These are phyloP conservation scores for Gymnocephalus cernua DNA, from an alignment of 2,113 vertebrate species.

Conservation along the genomic window DNA sequence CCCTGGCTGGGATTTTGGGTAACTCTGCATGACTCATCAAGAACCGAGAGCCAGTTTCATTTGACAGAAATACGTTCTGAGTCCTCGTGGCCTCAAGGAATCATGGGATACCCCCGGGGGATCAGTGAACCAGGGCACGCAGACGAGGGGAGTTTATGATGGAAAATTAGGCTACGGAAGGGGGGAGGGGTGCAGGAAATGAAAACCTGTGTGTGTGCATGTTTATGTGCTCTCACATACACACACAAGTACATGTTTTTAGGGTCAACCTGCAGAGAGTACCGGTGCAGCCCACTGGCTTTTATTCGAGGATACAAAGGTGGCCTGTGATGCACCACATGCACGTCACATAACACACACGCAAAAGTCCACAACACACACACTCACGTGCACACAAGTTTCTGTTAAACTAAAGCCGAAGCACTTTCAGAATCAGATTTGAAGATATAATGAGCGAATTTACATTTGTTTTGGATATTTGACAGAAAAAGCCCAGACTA, in stretches of 20 bases:
- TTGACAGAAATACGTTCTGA: neutral
- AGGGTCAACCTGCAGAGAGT: neutral
- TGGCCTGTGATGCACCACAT: too few species aligned
- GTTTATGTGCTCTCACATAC: neutral
- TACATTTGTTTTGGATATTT: neutral
- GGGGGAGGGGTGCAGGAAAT: neutral
- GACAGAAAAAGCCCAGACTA: neutral
- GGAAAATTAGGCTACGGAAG: conserved; percentile 28
- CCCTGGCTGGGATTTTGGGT: neutral
- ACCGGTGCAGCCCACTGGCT: neutral
- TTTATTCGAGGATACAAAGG: too few species aligned
- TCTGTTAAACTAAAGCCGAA: neutral
- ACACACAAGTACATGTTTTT: neutral
- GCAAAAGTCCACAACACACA: neutral
- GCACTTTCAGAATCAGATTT: neutral
- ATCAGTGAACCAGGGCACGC: conserved; percentile 17
- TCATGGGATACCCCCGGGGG: conserved; percentile 18
- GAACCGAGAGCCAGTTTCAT: neutral
- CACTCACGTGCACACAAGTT: neutral
- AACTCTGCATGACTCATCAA: neutral
- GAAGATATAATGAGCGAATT: neutral
- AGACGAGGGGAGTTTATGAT: conserved; percentile 23
- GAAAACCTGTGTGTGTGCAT: neutral
- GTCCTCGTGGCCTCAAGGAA: conserved; percentile 9
- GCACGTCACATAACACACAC: too few species aligned